Evolutionary conservation across 2,797 vertebrate genomes (phyloP), one percentile per base, ranked within the genome.

Genomic region (Hirundo rustica): DNA sequence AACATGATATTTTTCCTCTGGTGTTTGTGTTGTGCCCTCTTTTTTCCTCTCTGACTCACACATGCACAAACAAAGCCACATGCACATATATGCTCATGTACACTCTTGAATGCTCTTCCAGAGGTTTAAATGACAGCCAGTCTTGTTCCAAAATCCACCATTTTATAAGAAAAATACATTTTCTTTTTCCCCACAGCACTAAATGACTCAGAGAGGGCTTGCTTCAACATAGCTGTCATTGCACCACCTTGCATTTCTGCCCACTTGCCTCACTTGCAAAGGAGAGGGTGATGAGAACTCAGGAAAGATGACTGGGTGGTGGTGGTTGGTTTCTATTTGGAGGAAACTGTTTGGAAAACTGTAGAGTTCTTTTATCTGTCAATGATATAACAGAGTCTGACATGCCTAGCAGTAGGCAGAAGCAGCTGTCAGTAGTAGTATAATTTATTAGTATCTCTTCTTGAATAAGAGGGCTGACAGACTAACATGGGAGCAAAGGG

Each of bases 361-460:
- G 54, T 76, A 45, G 36, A 38, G 30, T 81, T 91, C 58, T 96
- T 96, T 96, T 78, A 93, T 87, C 55, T 85, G 58, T 62, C 82
- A 87, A 15, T 92, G 91, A 79, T 96, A 40, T 95, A 97, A 96
- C 79, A 72, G 58, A 57, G 92, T 95, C 88, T 96, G 96, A 91
- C 93, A 93, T 91, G 82, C 72, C 77, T 96, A 96, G 76, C 83
- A 95, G 77, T 79, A 75, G 90, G 82, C 85, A 97, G 92, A 97
- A 95, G 82, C 92, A 92, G 34, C 93, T 97, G 96, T 96, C 95
- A 96, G 74, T 84, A 73, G 65, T 92, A 77, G 80, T 91, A 85
- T 78, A 96, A 96, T 97, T 96, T 96, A 94, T 97, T 93, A 91
- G 73, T 36, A 60, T 95, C 48, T 61, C n/a, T 93, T 94, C 91